Base-by-base conservation (phyloP, 2,797 vertebrate genomes). In the Muscicapa comitata region DNA sequence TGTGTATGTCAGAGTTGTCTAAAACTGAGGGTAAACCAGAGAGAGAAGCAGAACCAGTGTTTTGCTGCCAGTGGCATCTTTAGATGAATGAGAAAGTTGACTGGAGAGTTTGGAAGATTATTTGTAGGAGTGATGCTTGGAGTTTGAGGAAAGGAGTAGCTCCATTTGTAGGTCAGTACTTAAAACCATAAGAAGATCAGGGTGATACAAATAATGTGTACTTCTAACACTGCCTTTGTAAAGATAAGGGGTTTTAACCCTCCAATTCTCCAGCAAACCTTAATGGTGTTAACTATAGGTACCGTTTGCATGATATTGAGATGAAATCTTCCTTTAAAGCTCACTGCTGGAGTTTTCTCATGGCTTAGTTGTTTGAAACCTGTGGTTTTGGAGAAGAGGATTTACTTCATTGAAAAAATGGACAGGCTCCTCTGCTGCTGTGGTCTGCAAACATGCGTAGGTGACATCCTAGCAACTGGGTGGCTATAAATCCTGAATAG, bases 121-220 rank as follows among this genome's bases (percentile, higher is more conserved):
- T 18, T 86, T 53, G 54, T 54, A 57, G 65, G 50, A 65, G 8
- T 25, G 38, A 11, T 86, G 51, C 28, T 67, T 71, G 25, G 62
- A 72, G 50, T 74, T 90, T 35, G 59, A 86, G 79, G 26, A 66
- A 45, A 71, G 50, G 53, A 92, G 73, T 48, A 55, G 29, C 48
- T 92, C 53, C 57, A 29, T 90, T 95, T 92, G 66, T 90, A 93
- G 89, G 76, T 90, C 86, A 90, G 31, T 86, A 40, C 31, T 92
- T 94, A 80, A 59, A 88, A 53, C 76, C 3, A 0, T 67, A 76
- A 90, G 88, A 82, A 91, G 86, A 92, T 90, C 58, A 88, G 63
- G 47, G 6, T 62, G 86, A 65, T 88, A 71, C 28, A 73, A 92
- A 38, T 94, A 54, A 80, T 66, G 43, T 65, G 42, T 76, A 31